phyloP scores from a whole-genome alignment of 2,888 invertebrate species.

The Lasius fuliginosus region DNA sequence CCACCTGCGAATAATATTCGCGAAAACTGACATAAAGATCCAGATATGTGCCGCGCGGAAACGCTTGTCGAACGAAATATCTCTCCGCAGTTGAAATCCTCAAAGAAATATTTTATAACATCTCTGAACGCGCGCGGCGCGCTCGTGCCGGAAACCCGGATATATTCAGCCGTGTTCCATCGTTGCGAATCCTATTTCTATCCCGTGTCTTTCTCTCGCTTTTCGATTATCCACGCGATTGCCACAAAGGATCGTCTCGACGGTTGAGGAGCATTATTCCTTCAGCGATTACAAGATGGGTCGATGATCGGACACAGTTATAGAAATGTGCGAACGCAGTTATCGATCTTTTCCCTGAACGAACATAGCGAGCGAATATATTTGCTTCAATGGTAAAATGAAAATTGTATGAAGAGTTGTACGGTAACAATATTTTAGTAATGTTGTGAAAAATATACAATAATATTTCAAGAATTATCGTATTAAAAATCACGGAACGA shows the following conservation, averaged over 20 bases:
- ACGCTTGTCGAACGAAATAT: constrained; percentile 49
- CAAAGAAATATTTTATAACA: constrained; percentile 55
- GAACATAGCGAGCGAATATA: background rate
- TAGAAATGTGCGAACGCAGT: constrained; percentile 29
- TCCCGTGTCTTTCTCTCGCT: constrained; percentile 10
- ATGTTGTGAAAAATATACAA: background rate
- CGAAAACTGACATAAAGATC: constrained; percentile 59
- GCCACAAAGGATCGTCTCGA: constrained; percentile 47
- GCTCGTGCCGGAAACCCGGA: constrained; percentile 24
- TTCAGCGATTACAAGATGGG: constrained; percentile 32
- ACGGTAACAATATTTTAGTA: background rate
- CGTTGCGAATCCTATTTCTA: background rate
- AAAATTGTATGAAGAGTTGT: background rate
- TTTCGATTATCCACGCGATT: constrained; percentile 50
- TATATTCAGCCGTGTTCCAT: constrained; percentile 31
- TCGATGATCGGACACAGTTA: constrained; percentile 30
- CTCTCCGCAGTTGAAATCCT: constrained; percentile 24
- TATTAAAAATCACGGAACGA: background rate
- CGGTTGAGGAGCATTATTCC: constrained; percentile 33
- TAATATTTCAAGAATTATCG: background rate
- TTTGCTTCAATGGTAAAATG: background rate
- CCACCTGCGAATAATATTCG: constrained; percentile 60
- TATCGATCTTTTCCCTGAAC: background rate
- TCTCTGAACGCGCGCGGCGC: background rate
- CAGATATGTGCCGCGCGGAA: constrained; percentile 49